Base-by-base conservation (phyloP, 2,888 invertebrate species). In the Tachina fera region DNA sequence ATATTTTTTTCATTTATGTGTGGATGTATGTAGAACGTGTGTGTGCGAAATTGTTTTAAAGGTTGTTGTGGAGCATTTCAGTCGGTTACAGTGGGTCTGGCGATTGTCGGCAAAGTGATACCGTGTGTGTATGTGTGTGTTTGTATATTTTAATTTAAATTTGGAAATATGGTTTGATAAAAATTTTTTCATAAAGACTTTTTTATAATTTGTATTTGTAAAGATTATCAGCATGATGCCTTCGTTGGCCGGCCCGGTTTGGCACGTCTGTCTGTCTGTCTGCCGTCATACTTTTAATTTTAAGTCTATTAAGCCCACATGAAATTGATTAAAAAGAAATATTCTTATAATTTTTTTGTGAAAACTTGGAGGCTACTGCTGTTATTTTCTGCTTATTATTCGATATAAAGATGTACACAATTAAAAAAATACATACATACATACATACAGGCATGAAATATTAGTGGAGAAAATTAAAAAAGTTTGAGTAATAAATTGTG, bases 241-340 rank as follows among this genome's bases (percentile, higher is more conserved):
- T 70, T 31, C 6, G 31, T 6, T 31, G 31, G 31, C 6, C 31
- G 31, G 6, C 31, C 1, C 31, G 31, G 5, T 31, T 31, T 56
- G 68, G 67, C 6, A 39, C 39, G 31, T 31, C 31, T 31, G 31
- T 31, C 31, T 13, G 56, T 58, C 47, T 45, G 68, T 51, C 41
- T 45, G 60, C 53, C 60, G 53, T 60, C 56, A 19, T 60, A n/a
- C 10, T 53, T 71, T 39, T 39, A 39, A 63, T 4, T 61, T 56
- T 53, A 51, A 86, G 76, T 72, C 71, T 79, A 71, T 83, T 82
- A 86, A 86, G 70, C 79, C 82, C 75, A 83, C 83, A 83, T 86
- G 49, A 49, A 75, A 53, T 74, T 51, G 51, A 16, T 41, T 49
- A 10, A 39, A 67, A 43, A 9, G 14, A 72, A 60, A 56, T 47